Base-by-base conservation (phyloP, 2,888 invertebrate genomes). In the Dynastes hyllus region DNA sequence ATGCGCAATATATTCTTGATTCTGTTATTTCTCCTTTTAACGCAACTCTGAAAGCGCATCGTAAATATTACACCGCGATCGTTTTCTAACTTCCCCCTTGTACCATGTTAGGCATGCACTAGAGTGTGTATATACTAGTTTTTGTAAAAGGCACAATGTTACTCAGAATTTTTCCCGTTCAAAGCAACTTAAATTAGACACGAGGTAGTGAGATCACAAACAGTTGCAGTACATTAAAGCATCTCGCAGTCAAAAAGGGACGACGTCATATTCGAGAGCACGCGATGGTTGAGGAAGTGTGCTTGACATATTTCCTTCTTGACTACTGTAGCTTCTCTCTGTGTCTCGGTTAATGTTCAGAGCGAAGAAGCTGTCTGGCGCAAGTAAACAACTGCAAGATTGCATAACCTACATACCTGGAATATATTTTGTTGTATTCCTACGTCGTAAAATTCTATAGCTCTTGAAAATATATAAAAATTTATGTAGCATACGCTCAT, bases 181-280 rank as follows among this genome's bases (percentile, higher is more conserved):
- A 51, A 51, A 51, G 51, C 11, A 51, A 51, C 51, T 51, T 51
- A 51, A 51, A 51, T 51, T 51, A 51, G 51, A 51, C 51, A 2
- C 51, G 51, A 13, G 11, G 51, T n/a, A 51, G 51, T 51, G 51
- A 51, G 13, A 51, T 51, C 51, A 51, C 9, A 51, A 63, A 63
- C 63, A 63, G 63, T 63, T 63, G 63, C 63, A 32, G 27, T 63
- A 27, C 63, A 63, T 63, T 63, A 63, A 27, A 63, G 63, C 29
- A 27, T 29, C 27, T 22, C 27, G 32, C 22, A 63, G 63, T 27
- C 63, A 63, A 63, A 27, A 63, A 63, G 27, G 27, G 11, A 51
- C 13, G 51, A n/a, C 51, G 51, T 51, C 51, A 51, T 51, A 51
- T 51, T 51, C 51, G 13, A n/a, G n/a, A 51, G 51, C 51, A 51